Evolutionary conservation across 2,888 invertebrate species (phyloP).

Genomic region (Drosophila seclusa): DNA sequence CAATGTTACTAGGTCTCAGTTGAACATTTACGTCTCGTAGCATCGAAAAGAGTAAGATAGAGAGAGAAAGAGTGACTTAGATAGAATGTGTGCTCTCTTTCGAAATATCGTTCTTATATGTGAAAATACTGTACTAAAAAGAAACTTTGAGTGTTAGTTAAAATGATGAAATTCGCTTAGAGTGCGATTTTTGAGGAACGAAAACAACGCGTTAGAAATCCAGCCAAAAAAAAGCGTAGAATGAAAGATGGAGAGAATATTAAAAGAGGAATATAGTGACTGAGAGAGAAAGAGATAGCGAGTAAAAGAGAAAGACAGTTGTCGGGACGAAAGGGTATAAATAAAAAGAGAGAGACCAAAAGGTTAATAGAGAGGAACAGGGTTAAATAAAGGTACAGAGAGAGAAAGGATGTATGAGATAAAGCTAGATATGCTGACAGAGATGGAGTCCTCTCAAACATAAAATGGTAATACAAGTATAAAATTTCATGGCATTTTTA

Average conservation of each 20-base stretch:
- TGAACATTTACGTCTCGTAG: not conserved
- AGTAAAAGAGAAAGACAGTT: not conserved
- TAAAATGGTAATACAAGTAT: not conserved
- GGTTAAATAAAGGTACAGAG: not conserved
- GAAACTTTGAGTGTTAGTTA: not conserved
- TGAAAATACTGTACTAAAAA: not conserved
- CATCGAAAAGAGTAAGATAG: not conserved
- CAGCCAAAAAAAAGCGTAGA: not conserved
- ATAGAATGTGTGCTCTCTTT: not conserved
- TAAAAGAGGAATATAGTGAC: not conserved
- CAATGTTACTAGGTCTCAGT: conserved; percentile 18
- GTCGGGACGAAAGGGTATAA: not conserved
- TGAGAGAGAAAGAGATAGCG: not conserved
- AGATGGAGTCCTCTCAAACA: not conserved
- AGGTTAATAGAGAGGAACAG: not conserved
- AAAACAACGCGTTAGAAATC: not conserved
- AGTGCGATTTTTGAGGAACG: not conserved
- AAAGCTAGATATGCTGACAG: not conserved
- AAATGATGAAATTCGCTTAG: not conserved
- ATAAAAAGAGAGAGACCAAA: not conserved
- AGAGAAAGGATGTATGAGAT: not conserved
- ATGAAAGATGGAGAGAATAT: not conserved
- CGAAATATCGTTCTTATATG: not conserved
- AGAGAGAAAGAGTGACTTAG: not conserved
- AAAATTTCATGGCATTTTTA: not conserved